Evolutionary conservation across 2,797 vertebrate genomes (phyloP), one percentile per base, ranked within the genome.

Genomic region (Glyptemys insculpta): DNA sequence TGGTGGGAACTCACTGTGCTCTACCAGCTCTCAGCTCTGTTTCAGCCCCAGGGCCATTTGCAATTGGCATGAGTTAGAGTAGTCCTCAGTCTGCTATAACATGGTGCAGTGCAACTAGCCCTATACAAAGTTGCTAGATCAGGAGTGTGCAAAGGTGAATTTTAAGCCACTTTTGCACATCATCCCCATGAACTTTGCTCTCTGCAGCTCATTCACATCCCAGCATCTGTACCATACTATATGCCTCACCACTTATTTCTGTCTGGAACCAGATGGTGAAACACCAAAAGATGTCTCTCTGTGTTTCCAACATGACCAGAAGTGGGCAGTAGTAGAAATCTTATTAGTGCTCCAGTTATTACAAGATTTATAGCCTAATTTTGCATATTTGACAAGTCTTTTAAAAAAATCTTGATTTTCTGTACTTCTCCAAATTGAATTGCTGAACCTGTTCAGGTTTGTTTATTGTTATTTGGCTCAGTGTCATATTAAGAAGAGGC

Each of bases 381-480:
- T 59, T 85, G 76, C 72, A 83, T 12, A 25, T 65, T 78, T 87
- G 72, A 31, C 44, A 90, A 27, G 3, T 81, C 62, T 88, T 49
- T 21, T 31, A 79, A 84, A 59, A 59, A 8, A 6, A 5, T 79
- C 49, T 95, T 2, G 83, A 56, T 90, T 93, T 89, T 86, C 84
- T 90, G 10, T 80, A 18, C 5, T 25, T 81, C 76, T 93, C 86
- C 62, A 81, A n/a, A 5, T 10, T 83, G 34, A 91, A 52, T 25
- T 12, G 3, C 6, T 57, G 5, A 53, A 76, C 14, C 31, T 83
- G 27, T 62, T 83, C 79, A 79, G 68, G 14, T 50, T 65, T 49
- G 12, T 78, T 78, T 49, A 29, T 78, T 78, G 27, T 18, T 78
- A 31, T 47, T 47, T 78, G 15, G 44, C 44, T 78, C 74, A 14